These are phyloP conservation scores for Manduca sexta DNA, from an alignment of 1,140 invertebrate species.

Conservation along the genomic window DNA sequence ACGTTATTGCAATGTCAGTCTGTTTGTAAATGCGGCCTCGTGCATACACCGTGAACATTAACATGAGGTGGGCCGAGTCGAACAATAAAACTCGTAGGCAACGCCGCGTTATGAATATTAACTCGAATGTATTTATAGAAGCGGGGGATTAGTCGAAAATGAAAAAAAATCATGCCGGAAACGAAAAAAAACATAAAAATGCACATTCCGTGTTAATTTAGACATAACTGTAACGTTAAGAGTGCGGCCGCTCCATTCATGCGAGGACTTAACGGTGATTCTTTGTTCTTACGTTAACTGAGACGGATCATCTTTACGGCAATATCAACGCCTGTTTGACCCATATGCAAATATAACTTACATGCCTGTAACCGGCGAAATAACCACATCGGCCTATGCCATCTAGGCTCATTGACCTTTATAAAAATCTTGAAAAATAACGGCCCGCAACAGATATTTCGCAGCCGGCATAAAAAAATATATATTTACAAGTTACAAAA, in stretches of 20 bases:
- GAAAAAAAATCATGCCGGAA: too few relatives aligned
- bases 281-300: slow-evolving; percentile 19
- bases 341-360: slow-evolving; percentile 13
- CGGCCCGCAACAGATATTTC: slow-evolving; percentile 34
- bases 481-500: slow-evolving; percentile 6
- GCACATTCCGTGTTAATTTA: slow-evolving; percentile 25
- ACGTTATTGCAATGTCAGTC: too few relatives aligned
- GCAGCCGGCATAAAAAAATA: slow-evolving; percentile 22
- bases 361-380: slow-evolving; percentile 12
- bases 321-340: slow-evolving; percentile 5
- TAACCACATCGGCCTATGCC: slow-evolving; percentile 18
- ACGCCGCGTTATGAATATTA: too few relatives aligned
- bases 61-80: too few relatives aligned
- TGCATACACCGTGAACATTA: too few relatives aligned
- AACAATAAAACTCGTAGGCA: too few relatives aligned
- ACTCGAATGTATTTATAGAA: too few relatives aligned
- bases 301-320: slow-evolving; percentile 1
- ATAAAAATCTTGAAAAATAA: slow-evolving; percentile 66
- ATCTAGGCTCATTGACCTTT: slow-evolving; percentile 53
- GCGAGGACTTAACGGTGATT: slow-evolving; percentile 32
- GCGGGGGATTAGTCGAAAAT: too few relatives aligned
- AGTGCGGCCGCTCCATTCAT: slow-evolving; percentile 27
- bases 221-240: slow-evolving; percentile 28
- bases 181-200: slow-evolving; percentile 5
- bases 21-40: too few relatives aligned